Evolutionary conservation across 1,140 invertebrate genomes (phyloP).

Genomic region (Lucilia cuprina): DNA sequence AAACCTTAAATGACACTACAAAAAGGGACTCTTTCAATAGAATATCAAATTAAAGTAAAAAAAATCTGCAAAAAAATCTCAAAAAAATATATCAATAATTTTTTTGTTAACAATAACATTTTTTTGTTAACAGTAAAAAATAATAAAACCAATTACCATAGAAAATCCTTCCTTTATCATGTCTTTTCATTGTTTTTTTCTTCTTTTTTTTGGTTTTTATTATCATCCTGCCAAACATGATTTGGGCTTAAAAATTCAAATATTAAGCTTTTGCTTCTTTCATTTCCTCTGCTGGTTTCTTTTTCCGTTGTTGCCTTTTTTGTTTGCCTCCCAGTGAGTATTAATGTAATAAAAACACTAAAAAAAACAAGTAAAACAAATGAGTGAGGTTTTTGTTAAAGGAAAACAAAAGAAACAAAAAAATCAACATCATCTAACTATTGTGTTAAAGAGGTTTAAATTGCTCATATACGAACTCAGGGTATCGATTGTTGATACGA

Average conservation of each 20-base stretch:
- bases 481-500: not conserved
- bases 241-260: slow-evolving; percentile 12
- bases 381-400: no score
- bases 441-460: not conserved
- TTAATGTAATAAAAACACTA: not conserved
- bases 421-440: not conserved
- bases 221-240: slow-evolving; percentile 10
- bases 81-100: not conserved
- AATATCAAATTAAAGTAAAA: not conserved
- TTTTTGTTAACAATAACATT: not conserved
- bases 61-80: not conserved
- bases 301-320: not conserved
- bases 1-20: no score
- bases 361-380: no score
- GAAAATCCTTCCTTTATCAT: slow-evolving; percentile 1
- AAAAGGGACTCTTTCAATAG: not conserved
- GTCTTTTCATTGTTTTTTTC: not conserved
- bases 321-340: not conserved
- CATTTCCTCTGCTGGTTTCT: not conserved
- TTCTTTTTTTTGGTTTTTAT: not conserved
- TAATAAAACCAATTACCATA: not conserved
- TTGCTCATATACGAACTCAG: not conserved
- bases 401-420: not conserved
- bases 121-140: not conserved
- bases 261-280: not conserved